A percentile compares a stretch with the other conserved stretches of the same genome.
Evolutionary conservation across 1,140 invertebrate species (phyloP).

Genomic region (Ostrea denselamellosa): DNA sequence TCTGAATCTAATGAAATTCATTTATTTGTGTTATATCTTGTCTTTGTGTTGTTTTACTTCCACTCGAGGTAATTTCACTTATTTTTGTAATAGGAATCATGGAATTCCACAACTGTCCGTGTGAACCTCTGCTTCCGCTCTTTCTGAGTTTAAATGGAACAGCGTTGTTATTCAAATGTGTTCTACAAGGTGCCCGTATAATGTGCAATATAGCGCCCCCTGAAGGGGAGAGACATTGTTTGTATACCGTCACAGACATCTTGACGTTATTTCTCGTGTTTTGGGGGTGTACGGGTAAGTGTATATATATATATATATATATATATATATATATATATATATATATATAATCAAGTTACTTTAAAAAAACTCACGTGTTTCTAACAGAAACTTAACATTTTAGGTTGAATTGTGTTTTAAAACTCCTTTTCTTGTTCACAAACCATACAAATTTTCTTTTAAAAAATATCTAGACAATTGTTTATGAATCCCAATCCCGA

Average conservation of each 20-base stretch:
- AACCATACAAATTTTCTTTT: too few relatives aligned
- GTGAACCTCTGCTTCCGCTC: conserved; percentile 8
- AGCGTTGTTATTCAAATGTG: conserved; percentile 1
- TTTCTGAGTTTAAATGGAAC: neutral
- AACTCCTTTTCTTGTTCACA: too few relatives aligned
- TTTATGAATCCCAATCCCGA: too few relatives aligned
- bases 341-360: too few relatives aligned
- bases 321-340: too few relatives aligned
- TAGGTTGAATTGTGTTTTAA: too few relatives aligned
- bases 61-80: neutral
- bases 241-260: neutral
- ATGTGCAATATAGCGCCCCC: conserved; percentile 10
- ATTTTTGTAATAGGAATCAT: neutral
- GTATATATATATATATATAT: too few relatives aligned
- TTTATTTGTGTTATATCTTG: neutral
- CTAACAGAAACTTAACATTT: too few relatives aligned
- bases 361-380: too few relatives aligned
- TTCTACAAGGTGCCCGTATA: conserved; percentile 8
- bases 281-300: conserved; percentile 10
- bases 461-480: too few relatives aligned
- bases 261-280: conserved; percentile 14
- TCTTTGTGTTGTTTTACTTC: neutral
- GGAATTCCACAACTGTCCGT: conserved; percentile 13
- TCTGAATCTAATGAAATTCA: too few relatives aligned
- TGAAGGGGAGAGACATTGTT: neutral